Evolutionary conservation across 1,140 invertebrate species (phyloP).

Genomic region (Brachionus plicatilis): DNA sequence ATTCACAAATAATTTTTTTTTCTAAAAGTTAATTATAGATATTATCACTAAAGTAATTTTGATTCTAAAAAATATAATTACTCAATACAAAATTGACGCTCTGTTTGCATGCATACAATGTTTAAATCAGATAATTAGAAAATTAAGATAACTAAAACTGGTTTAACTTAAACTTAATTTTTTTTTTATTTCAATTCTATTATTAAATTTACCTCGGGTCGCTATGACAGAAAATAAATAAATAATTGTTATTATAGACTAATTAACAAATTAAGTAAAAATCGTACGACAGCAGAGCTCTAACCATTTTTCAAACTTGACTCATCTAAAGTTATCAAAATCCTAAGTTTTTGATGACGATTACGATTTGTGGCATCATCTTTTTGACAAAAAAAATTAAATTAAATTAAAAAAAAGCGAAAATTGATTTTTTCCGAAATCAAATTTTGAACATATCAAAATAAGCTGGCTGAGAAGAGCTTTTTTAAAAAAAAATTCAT

Average conservation of each 20-base stretch:
- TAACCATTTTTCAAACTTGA: neutral
- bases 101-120: neutral
- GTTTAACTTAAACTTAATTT: neutral
- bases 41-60: neutral
- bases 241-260: neutral
- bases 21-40: neutral
- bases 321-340: neutral
- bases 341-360: no score
- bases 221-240: neutral
- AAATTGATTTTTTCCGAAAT: neutral
- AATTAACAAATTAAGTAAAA: neutral
- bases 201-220: neutral
- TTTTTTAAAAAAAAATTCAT: neutral
- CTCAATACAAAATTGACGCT: neutral
- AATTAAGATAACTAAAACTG: neutral
- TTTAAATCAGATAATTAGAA: neutral
- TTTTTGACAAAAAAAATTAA: no score
- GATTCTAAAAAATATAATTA: neutral
- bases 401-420: neutral
- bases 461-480: neutral
- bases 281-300: neutral
- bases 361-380: no score
- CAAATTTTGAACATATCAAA: neutral
- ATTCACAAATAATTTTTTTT: no score
- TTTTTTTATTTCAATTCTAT: neutral